Base-by-base conservation (phyloP, 2,888 invertebrate species). In the Apotomis turbidana region DNA sequence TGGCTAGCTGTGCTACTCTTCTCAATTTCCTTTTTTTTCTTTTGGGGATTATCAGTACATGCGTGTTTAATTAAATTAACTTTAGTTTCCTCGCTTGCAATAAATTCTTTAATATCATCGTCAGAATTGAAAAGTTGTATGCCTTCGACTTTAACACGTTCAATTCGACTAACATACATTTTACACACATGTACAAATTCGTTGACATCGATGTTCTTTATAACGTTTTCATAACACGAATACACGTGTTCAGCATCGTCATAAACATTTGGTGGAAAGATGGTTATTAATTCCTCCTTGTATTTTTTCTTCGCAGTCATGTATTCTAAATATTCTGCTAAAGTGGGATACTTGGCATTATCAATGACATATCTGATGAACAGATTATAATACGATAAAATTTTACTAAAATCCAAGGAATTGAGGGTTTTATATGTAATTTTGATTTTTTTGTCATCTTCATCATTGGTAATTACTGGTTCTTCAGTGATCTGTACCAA, bases 81-180 rank as follows among this genome's bases (percentile, higher is more conserved):
- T 49, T 49, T 49, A 0, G 49, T 3, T 10, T 49, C 49, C 9
- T 49, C 49, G 10, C 9, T 10, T 49, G 3, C 3, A 10, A 49
- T 10, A 49, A 49, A 49, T 0, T 49, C 3, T 49, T 49, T 3
- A 12, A 49, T 49, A 2, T 49, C 49, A 54, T 71, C 69, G 10
- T 79, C 76, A 55, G 36, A 71, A 44, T 57, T 69, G 46, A 79
- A 79, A 10, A 76, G 75, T 36, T 76, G 60, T 69, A 49, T 63
- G 49, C 74, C 74, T 78, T 81, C 81, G 0, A 75, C 78, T 76
- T 79, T 79, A 38, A 81, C 72, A 49, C 81, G 78, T 61, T 77
- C 74, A 64, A 52, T 38, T 64, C 81, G 76, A 58, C n/a, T 72
- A 8, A 75, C 75, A 58, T 74, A 74, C 12, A 4, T 54, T 63